A percentile compares a stretch with the other conserved stretches of the same genome.
Conservation (phyloP, 2,888 invertebrate species). For the Pedicia rivosa region DNA sequence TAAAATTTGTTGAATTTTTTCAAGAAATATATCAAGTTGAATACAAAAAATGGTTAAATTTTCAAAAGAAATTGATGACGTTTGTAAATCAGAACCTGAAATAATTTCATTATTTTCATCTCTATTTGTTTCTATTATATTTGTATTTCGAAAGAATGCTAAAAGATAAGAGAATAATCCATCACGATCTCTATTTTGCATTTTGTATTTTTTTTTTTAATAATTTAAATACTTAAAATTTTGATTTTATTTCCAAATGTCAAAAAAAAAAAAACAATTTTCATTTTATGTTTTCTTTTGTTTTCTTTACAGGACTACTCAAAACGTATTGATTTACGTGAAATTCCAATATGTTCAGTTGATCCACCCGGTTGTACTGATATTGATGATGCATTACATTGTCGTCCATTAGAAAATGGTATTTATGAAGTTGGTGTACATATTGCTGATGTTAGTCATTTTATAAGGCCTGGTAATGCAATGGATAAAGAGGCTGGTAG, state of each 20-base stretch:
- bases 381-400: slow-evolving; percentile 96
- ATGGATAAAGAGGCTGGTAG: slow-evolving; percentile 83
- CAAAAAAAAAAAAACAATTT: slow-evolving; percentile 3
- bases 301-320: slow-evolving; percentile 44
- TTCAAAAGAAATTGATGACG: neutral
- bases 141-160: neutral
- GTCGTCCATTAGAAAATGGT: slow-evolving; percentile 52
- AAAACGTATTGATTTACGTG: slow-evolving; percentile 68
- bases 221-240: neutral
- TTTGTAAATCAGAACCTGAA: no score
- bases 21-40: slow-evolving; percentile 8
- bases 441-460: slow-evolving; percentile 97
- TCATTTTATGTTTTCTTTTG: slow-evolving; percentile 6
- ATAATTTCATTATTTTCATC: neutral
- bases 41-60: slow-evolving; percentile 8
- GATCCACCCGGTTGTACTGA: slow-evolving; percentile 99
- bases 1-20: slow-evolving; percentile 6
- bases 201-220: slow-evolving; percentile 4
- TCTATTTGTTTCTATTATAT: neutral
- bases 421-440: slow-evolving; percentile 86
- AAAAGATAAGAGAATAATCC: slow-evolving; percentile 1
- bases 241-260: neutral
- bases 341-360: slow-evolving; percentile 80
- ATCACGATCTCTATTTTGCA: slow-evolving; percentile 1
- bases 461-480: slow-evolving; percentile 83